Conservation (phyloP, 1,140 invertebrate species). For the Mylabris phalerata region DNA sequence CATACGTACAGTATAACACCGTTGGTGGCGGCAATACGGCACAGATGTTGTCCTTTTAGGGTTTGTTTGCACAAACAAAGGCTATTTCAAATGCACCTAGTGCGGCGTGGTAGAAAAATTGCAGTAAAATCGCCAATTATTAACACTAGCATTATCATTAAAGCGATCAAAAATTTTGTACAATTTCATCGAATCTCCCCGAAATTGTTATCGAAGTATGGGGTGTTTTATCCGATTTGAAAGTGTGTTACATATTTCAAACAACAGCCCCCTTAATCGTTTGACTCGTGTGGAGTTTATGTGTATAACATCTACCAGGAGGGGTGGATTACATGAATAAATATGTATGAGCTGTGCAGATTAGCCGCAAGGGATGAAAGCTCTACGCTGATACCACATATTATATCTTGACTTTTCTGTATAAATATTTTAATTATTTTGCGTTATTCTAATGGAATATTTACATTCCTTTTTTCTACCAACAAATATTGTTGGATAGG, state of each 20-base stretch:
- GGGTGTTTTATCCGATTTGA: background rate
- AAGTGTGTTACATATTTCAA: constrained; percentile 16
- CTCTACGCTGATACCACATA: background rate
- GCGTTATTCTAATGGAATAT: no score
- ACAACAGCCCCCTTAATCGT: constrained; percentile 13
- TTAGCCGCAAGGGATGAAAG: constrained; percentile 21
- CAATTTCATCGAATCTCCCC: no score
- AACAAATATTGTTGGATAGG: no score
- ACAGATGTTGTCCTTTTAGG: constrained; percentile 31
- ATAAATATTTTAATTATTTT: no score
- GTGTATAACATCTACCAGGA: constrained; percentile 17
- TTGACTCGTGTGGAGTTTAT: constrained; percentile 20
- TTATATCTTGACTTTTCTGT: no score
- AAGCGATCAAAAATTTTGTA: no score
- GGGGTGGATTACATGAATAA: constrained; percentile 24
- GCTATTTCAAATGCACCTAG: constrained; percentile 21
- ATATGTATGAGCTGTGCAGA: constrained; percentile 24
- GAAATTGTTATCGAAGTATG: no score
- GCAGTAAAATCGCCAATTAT: no score
- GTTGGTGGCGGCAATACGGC: constrained; percentile 25
- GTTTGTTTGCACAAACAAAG: constrained; percentile 35
- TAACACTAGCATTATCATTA: no score
- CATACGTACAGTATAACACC: constrained; percentile 6
- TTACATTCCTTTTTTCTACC: no score
- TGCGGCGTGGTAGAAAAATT: no score